phyloP scores from a whole-genome alignment of 2,888 invertebrate species.

The Meteorus colon region DNA sequence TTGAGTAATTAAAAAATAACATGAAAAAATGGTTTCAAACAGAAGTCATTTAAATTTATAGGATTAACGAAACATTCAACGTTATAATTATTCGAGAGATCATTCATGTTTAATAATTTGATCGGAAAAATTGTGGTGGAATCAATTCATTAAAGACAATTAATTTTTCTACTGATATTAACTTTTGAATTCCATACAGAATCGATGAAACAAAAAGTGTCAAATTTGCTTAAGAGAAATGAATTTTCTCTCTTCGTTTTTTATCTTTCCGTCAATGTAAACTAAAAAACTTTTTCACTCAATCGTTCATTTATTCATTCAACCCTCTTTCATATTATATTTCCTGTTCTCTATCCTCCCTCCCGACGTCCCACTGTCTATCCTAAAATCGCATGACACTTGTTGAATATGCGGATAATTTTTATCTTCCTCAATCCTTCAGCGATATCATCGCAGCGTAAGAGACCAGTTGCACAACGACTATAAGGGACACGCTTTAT shows the following conservation, averaged over 20 bases:
- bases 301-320: not conserved
- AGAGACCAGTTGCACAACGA: constrained; percentile 41
- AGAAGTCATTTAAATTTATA: too few species aligned
- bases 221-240: not conserved
- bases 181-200: too few species aligned
- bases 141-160: too few species aligned
- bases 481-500: constrained; percentile 40
- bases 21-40: too few species aligned
- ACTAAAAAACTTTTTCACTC: not conserved
- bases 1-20: too few species aligned
- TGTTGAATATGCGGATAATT: constrained; percentile 43
- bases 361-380: constrained; percentile 13
- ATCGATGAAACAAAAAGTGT: too few species aligned
- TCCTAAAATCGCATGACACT: constrained; percentile 30
- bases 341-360: not conserved
- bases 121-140: too few species aligned
- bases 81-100: too few species aligned
- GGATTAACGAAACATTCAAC: too few species aligned
- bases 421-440: constrained; percentile 35
- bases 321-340: not conserved
- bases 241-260: not conserved
- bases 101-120: too few species aligned
- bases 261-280: not conserved
- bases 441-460: constrained; percentile 28
- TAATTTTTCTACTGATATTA: too few species aligned